phyloP scores from a whole-genome alignment of 2,797 vertebrate species.

The Rhodeus uyekii region DNA sequence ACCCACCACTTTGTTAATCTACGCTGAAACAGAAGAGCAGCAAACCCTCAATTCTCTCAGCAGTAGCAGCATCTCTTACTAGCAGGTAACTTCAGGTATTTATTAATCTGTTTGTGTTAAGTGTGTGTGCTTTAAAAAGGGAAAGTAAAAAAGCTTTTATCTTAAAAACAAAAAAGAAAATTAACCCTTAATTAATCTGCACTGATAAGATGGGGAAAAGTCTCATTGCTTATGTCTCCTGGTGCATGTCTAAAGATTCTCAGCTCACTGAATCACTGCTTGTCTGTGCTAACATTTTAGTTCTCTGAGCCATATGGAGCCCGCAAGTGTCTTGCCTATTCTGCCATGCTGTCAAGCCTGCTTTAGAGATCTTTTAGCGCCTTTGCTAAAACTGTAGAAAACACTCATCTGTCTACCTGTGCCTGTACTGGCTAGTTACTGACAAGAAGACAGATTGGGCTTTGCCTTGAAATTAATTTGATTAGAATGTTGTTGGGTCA shows the following conservation, averaged over 20 bases:
- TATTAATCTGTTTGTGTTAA: conserved; percentile 8
- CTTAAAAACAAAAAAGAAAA: background rate
- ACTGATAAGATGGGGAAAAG: background rate
- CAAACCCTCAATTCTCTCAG: conserved; percentile 22
- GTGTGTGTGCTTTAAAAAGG: background rate
- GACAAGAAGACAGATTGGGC: background rate
- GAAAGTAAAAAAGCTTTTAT: background rate
- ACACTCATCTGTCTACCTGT: background rate
- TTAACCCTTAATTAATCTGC: background rate
- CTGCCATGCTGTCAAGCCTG: conserved; percentile 5
- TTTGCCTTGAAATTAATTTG: background rate
- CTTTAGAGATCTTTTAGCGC: conserved; percentile 26
- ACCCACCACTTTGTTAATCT: conserved; percentile 4
- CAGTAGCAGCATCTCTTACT: background rate
- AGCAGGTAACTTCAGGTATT: conserved; percentile 8
- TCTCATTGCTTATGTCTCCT: background rate
- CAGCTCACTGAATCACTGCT: background rate
- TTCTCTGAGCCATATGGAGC: conserved; percentile 32
- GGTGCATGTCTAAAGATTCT: background rate
- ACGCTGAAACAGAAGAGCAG: conserved; percentile 7
- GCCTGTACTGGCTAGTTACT: background rate
- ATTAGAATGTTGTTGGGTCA: background rate
- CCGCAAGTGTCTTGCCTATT: background rate
- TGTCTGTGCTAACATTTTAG: conserved; percentile 2
- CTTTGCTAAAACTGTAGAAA: conserved; percentile 10